phyloP scores from a whole-genome alignment of 1,140 invertebrate genomes.

The Lethocerus indicus region DNA sequence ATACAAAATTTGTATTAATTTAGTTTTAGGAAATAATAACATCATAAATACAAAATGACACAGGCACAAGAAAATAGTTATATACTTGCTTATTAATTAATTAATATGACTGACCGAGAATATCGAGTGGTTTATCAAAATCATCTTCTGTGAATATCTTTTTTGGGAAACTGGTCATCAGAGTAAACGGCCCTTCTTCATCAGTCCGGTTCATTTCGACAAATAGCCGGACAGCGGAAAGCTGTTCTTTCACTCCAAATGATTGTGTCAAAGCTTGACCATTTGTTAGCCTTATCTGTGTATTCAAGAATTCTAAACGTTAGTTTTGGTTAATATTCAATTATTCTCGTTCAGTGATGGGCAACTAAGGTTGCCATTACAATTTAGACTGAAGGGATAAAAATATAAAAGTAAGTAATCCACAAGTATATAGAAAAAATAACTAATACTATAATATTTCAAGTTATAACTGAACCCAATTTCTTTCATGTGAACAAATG shows the following conservation, averaged over 20 bases:
- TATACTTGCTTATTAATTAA: background rate
- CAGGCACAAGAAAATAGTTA: background rate
- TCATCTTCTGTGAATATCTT: conserved; percentile 73
- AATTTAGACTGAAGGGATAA: too few species aligned
- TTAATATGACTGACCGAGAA: conserved; percentile 42
- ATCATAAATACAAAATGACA: background rate
- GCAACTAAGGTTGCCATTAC: too few species aligned
- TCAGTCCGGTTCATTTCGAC: conserved; percentile 62
- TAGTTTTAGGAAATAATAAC: background rate
- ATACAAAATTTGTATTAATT: background rate
- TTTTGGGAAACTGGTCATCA: conserved; percentile 77
- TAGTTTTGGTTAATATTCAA: too few species aligned
- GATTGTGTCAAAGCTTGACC: conserved; percentile 53
- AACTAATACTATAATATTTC: too few species aligned
- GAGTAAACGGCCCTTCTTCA: conserved; percentile 39
- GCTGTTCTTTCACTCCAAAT: conserved; percentile 70
- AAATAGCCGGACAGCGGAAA: conserved; percentile 74
- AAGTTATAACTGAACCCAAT: too few species aligned
- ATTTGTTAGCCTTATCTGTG: conserved; percentile 41
- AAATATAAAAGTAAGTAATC: too few species aligned
- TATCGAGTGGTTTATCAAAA: conserved; percentile 66
- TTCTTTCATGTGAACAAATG: too few species aligned
- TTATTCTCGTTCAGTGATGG: too few species aligned
- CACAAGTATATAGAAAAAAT: too few species aligned
- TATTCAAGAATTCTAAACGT: too few species aligned